Base-by-base conservation (phyloP, 1,140 invertebrate genomes). In the Drosophila santomea region DNA sequence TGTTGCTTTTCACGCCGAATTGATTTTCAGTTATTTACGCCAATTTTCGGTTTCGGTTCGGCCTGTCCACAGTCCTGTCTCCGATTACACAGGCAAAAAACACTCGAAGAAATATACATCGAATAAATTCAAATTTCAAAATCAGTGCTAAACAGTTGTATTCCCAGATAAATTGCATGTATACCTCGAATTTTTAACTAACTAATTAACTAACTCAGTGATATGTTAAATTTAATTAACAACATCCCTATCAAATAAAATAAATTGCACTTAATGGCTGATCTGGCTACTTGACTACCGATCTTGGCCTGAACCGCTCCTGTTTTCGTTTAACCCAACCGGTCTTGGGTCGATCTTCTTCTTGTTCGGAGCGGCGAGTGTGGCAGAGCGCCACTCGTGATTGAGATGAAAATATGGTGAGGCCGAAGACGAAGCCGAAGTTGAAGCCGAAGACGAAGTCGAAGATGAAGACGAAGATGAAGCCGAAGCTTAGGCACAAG, bases 21-120 rank as follows among this genome's bases (percentile, higher is more conserved):
- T 86, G 83, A 88, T 86, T 86, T 88, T 82, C 66, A 86, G 83
- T 79, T 86, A 86, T 86, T 81, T 86, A 78, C 77, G 74, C 63
- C 83, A 82, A 82, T 88, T 82, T 78, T 69, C 64, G 61, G 61
- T 82, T 78, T 69, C 64, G 61, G 61, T 51, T 75, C 35, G 51
- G 51, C 39, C 39, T 74, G 44, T 56, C 69, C 39, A 44, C 60
- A 74, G 59, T 64, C 60, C 73, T 74, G 60, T 64, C 72, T 75
- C 73, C 54, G 48, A 75, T 75, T 75, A 75, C 73, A 44, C 41
- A 39, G 36, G 8, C 32, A 32, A 7, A 17, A n/a, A 56, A 47
- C 68, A 68, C 68, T 54, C 15, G 32, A n/a, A 55, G 23, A 56
- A 54, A 56, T 3, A 17, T 17, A 17, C 17, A 15, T 32, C 5